A percentile compares a stretch with the other conserved stretches of the same genome.
Evolutionary conservation across 2,888 invertebrate species (phyloP).

Genomic region (Drosophila stalkeri): DNA sequence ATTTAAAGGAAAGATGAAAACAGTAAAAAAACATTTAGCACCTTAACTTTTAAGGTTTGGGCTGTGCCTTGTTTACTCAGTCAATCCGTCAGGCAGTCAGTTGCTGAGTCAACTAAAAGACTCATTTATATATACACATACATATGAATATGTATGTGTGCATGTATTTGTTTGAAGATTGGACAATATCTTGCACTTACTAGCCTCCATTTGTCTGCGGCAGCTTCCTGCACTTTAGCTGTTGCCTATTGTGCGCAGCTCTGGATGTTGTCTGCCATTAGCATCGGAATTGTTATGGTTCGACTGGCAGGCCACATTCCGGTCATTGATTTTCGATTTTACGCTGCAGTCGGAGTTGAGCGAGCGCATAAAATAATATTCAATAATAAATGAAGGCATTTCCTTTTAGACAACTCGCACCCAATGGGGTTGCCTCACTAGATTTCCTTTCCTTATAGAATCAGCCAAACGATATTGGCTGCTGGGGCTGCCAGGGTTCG

Average conservation of each 20-base stretch:
- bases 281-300: constrained; percentile 75
- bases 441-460: constrained; percentile 66
- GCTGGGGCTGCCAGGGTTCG: background rate
- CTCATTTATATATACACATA: background rate
- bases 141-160: background rate
- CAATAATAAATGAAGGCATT: constrained; percentile 81
- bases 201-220: constrained; percentile 63
- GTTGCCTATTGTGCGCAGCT: constrained; percentile 54
- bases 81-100: background rate
- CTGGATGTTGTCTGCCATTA: constrained; percentile 58
- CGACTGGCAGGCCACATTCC: constrained; percentile 65
- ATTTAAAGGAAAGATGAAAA: background rate
- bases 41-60: background rate
- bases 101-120: background rate
- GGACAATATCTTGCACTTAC: constrained; percentile 12
- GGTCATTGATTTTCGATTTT: constrained; percentile 79
- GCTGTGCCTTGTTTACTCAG: background rate
- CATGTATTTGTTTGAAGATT: constrained; percentile 8
- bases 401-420: constrained; percentile 53
- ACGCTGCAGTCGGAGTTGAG: constrained; percentile 62
- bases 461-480: constrained; percentile 65
- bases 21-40: background rate
- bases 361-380: constrained; percentile 80
- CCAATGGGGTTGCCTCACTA: constrained; percentile 32
- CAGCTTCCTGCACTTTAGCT: constrained; percentile 70